Base-by-base conservation (phyloP, 2,797 vertebrate genomes). In the Adrianichthys oophorus region DNA sequence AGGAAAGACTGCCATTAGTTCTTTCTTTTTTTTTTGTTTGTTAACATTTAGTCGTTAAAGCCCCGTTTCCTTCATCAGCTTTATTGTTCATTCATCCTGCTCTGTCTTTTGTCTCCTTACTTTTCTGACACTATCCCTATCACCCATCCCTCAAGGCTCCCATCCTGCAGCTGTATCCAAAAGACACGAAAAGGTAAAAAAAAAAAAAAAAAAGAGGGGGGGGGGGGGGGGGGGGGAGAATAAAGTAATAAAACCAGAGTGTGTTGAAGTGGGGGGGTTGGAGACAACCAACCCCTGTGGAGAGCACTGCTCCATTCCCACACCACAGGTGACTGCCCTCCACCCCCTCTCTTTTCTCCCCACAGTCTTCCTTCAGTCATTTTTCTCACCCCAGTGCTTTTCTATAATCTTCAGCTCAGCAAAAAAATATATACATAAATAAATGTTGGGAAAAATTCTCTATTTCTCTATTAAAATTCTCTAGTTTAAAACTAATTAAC, bases 241-340 rank as follows among this genome's bases (percentile, higher is more conserved):
- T 72, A 67, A 80, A 76, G 74, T 83, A 78, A 63, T 74, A 57
- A 72, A 50, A 46, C 44, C 32, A 48, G 51, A 19, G 52, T 51
- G 57, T 32, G 44, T 32, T 40, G 46, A 21, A 65, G 46, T 1
- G 16, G 61, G 65, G 60, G 74, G 62, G 59, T 48, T 65, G 54
- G 62, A 54, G 68, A 72, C 70, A 74, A 72, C 69, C 56, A 19
- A 63, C 80, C 79, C 84, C 87, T 29, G 65, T 69, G 66, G 82
- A 68, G 84, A 81, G 56, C 68, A 59, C 68, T 79, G 69, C 78
- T 83, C 83, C 73, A 82, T 88, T 88, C 87, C 84, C 87, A 89
- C 85, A 88, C 86, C 48, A 65, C 85, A 87, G 87, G 87, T 88
- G 80, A 87, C 85, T 86, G 76, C 79, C 80, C 73, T 72, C 71